These are phyloP conservation scores for Eupsittula cactorum DNA, from an alignment of 2,113 vertebrate genomes.

Conservation along the genomic window DNA sequence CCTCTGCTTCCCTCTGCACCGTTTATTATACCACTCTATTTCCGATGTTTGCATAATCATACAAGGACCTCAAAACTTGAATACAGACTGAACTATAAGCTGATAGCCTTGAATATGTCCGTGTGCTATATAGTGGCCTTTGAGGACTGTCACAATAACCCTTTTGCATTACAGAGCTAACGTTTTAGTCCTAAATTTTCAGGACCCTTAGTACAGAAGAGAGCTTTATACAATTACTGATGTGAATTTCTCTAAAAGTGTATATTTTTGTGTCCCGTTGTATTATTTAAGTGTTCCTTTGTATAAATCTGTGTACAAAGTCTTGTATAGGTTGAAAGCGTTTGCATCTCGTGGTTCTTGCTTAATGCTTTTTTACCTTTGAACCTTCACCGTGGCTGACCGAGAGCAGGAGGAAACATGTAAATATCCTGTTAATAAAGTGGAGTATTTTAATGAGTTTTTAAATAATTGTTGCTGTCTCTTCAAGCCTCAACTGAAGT, in stretches of 20 bases:
- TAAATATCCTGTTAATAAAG: conserved; percentile 87
- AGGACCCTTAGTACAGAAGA: conserved; percentile 77
- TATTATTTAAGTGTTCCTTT: conserved; percentile 88
- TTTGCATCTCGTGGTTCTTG: conserved; percentile 83
- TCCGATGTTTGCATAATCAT: conserved; percentile 67
- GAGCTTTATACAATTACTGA: conserved; percentile 85
- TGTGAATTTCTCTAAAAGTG: conserved; percentile 86
- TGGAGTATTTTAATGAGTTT: conserved; percentile 87
- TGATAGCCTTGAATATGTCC: conserved; percentile 76
- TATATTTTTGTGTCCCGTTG: conserved; percentile 87
- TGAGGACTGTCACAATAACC: conserved; percentile 78
- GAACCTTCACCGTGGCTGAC: conserved; percentile 77
- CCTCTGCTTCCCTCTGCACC: conserved; percentile 53
- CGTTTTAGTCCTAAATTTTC: conserved; percentile 80
- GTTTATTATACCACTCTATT: conserved; percentile 74
- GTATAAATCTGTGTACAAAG: conserved; percentile 84
- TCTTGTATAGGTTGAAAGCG: conserved; percentile 84
- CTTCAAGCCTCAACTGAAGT: neutral
- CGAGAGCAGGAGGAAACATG: conserved; percentile 75
- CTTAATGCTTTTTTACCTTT: conserved; percentile 81
- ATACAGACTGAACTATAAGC: conserved; percentile 72
- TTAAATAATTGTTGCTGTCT: conserved; percentile 30
- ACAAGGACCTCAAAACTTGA: conserved; percentile 82
- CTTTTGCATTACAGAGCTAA: conserved; percentile 76
- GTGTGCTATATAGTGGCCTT: conserved; percentile 79